Base-by-base conservation (phyloP, 1,140 invertebrate genomes). In the Hesperophylax magnus region DNA sequence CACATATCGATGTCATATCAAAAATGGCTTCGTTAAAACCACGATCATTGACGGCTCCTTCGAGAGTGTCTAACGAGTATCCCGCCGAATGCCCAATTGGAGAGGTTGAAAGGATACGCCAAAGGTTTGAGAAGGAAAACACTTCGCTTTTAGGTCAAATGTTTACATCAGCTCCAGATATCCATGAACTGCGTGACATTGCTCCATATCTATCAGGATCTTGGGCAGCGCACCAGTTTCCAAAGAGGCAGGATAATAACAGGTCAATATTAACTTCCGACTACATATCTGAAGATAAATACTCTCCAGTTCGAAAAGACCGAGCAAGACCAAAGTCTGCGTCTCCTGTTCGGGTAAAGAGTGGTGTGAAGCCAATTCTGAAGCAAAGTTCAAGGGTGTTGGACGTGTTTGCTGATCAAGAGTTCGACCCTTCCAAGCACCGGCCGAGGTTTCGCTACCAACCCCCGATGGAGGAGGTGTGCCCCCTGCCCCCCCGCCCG, bases 1-100 rank as follows among this genome's bases (percentile, higher is more conserved):
- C 96, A 0, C 95, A 95, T 85, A 96, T 97, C 52, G 96, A 97
- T 85, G 93, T 97, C 1, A 97, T 97, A 82, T 96, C 95, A 85
- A 96, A 96, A 88, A 93, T 94, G 24, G 95, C 94, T 0, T 91
- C 92, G 5, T 86, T 97, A 53, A 93, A 94, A 58, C 91, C 91
- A 17, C 88, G 91, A 8, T 85, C 81, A 4, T 79, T 86, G 61
- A 84, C 86, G 22, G 87, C 81, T 71, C 82, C 79, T 75, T 80
- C 88, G 20, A 85, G 88, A 80, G 88, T 86, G 18, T 85, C 88
- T 7, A 84, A 90, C 86, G 39, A 87, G 84, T 61, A 88, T 84
- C 87, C 90, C 74, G 85, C 87, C 82, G 88, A 89, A 87, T 92
- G 91, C 86, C 90, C 93, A 0, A 90, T 92, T 24, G 93, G 94